These are phyloP conservation scores for Isurus oxyrinchus DNA, from an alignment of 2,113 vertebrate genomes.

Conservation along the genomic window DNA sequence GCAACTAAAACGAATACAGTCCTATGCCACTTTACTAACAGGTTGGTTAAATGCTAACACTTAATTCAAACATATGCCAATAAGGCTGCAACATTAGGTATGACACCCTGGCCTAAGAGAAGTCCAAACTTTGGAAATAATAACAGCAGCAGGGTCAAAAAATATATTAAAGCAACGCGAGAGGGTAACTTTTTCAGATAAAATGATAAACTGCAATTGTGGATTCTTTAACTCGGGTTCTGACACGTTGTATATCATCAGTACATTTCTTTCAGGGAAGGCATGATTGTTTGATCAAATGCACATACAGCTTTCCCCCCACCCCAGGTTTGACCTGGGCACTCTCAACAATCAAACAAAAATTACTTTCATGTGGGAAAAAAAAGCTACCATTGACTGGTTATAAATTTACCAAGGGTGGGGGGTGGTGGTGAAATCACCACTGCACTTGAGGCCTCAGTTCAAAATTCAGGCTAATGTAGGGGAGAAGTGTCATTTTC, in stretches of 20 bases:
- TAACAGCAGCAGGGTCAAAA: background rate
- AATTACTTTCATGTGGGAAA: too few species aligned
- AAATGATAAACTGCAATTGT: background rate
- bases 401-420: background rate
- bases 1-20: background rate
- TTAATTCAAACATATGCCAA: conserved; percentile 9
- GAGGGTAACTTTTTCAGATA: conserved; percentile 22
- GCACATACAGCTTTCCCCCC: background rate
- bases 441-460: background rate
- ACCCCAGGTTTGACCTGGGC: background rate
- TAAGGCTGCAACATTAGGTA: conserved; percentile 27
- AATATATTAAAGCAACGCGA: background rate
- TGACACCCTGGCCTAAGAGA: background rate
- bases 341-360: background rate
- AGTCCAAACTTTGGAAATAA: conserved; percentile 7
- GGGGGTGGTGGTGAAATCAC: background rate
- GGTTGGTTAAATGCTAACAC: conserved; percentile 28
- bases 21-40: conserved; percentile 19
- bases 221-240: background rate
- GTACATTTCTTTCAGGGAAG: background rate
- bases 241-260: background rate
- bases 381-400: background rate
- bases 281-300: background rate
- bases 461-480: background rate
- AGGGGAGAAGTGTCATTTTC: background rate